Conservation (phyloP, 2,113 vertebrate species). For the Gobiocypris rarus region DNA sequence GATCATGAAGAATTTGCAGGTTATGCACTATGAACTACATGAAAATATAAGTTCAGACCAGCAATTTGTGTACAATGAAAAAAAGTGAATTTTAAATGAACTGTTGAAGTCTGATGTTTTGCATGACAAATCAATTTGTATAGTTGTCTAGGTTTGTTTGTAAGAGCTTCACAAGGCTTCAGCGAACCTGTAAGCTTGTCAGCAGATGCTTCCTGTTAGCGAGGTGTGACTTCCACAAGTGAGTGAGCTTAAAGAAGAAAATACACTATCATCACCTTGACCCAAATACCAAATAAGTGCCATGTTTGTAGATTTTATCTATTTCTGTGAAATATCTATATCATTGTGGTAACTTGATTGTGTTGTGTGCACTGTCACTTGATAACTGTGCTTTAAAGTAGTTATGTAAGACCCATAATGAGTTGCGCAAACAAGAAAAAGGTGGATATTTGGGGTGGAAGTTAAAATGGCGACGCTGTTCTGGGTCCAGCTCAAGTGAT, state of each 20-base stretch:
- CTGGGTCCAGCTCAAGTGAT: not conserved
- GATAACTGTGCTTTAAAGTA: not conserved
- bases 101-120: not conserved
- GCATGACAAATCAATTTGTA: not conserved
- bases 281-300: not conserved
- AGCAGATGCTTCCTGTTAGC: constrained; percentile 61
- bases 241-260: constrained; percentile 28
- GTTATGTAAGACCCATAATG: not conserved
- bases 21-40: not conserved
- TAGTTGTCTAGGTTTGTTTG: not conserved
- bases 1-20: not conserved
- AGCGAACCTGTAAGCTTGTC: not conserved
- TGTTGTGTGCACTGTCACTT: not conserved
- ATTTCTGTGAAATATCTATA: not conserved
- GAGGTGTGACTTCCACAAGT: constrained; percentile 51
- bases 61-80: not conserved
- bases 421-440: not conserved
- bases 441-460: not conserved
- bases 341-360: not conserved
- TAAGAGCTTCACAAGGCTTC: not conserved
- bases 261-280: not conserved
- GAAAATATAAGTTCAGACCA: not conserved
- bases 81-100: not conserved
- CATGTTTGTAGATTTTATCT: not conserved
- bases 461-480: not conserved